Conservation (phyloP, 2,113 vertebrate genomes). For the Tragelaphus buxtoni region DNA sequence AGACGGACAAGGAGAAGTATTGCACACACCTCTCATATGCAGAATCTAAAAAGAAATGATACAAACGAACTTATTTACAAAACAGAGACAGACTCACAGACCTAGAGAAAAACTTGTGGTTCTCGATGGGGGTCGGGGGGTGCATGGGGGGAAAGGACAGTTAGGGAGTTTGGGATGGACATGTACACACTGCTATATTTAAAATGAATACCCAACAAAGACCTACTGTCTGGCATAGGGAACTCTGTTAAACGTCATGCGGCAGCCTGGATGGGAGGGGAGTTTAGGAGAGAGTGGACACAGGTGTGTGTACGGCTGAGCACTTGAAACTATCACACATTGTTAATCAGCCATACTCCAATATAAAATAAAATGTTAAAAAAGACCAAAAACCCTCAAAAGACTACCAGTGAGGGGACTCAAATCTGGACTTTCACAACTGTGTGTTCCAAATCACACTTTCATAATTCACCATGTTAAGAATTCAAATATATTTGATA, state of each 20-base stretch:
- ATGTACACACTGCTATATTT: neutral
- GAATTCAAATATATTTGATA: neutral
- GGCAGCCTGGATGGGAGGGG: neutral
- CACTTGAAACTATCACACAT: neutral
- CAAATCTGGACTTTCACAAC: neutral
- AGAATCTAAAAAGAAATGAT: neutral
- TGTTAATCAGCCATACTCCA: neutral
- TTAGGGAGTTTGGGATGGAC: neutral
- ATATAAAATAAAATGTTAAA: neutral
- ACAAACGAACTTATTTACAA: neutral
- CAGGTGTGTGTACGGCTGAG: neutral
- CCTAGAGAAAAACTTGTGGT: neutral
- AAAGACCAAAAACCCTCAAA: neutral
- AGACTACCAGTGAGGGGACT: fast-evolving
- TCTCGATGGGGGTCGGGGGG: fast-evolving
- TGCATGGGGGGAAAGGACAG: neutral
- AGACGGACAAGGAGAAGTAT: neutral
- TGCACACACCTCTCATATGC: neutral
- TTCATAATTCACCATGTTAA: neutral
- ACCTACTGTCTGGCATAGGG: neutral
- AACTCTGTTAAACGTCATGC: neutral
- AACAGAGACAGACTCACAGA: neutral
- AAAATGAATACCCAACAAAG: neutral
- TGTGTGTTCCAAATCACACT: neutral
- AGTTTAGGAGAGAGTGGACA: neutral